phyloP scores from a whole-genome alignment of 1,140 invertebrate genomes.

The Lethrus apterus region DNA sequence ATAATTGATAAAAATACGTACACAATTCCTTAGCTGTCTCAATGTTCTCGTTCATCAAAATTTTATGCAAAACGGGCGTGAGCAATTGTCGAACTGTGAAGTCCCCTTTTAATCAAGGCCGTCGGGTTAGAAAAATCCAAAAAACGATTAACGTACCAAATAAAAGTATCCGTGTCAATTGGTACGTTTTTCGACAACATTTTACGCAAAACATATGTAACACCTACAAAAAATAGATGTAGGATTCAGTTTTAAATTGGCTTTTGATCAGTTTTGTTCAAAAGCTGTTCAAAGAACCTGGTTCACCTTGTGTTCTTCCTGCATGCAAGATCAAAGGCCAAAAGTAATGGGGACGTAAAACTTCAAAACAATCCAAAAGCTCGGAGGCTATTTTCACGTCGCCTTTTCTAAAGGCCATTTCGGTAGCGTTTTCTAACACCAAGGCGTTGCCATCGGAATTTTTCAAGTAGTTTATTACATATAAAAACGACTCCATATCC shows the following conservation, averaged over 20 bases:
- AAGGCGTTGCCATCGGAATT: conserved; percentile 22
- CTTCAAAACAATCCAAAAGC: conserved; percentile 24
- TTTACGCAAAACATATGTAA: conserved; percentile 45
- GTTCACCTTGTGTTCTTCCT: conserved; percentile 24
- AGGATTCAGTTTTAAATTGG: too few relatives aligned
- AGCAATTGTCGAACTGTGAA: conserved; percentile 38
- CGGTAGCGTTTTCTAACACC: conserved; percentile 27
- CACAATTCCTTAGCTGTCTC: conserved; percentile 43
- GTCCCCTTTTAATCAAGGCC: conserved; percentile 42
- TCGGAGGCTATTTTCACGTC: conserved; percentile 23
- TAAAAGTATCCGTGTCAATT: conserved; percentile 47
- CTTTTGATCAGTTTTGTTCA: background rate
- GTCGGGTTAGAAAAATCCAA: conserved; percentile 44
- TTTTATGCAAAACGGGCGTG: conserved; percentile 43
- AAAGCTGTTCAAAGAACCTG: conserved; percentile 18
- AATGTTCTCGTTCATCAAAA: conserved; percentile 43
- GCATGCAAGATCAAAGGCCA: conserved; percentile 35
- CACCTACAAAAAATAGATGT: conserved; percentile 38
- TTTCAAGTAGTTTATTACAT: conserved; percentile 22
- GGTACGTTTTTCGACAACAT: conserved; percentile 45
- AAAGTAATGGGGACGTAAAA: conserved; percentile 33
- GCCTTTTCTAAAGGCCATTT: conserved; percentile 24
- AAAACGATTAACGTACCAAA: conserved; percentile 45
- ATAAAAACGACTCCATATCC: too few relatives aligned
- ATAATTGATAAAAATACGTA: conserved; percentile 29